Evolutionary conservation across 2,888 invertebrate species (phyloP), one percentile per base, ranked within the genome.

Genomic region (Melolontha melolontha): DNA sequence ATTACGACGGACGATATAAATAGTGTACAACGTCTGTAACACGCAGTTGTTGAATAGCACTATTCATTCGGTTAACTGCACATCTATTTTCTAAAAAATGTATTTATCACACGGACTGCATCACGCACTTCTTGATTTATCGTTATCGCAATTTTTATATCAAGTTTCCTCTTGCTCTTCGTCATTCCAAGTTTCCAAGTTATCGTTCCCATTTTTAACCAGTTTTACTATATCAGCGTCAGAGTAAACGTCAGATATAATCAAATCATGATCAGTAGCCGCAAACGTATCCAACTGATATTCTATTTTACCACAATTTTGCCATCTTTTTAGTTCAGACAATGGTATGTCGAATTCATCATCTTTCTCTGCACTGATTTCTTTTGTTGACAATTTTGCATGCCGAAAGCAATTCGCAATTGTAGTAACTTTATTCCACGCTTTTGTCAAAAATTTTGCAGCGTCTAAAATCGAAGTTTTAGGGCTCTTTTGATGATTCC

Each of bases 211-310:
- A 44, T 44, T 14, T 49, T 17, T 49, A 49, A 49, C 49, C 16
- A 49, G 49, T 8, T 49, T 17, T 49, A 49, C 49, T 49, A 49
- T 16, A 49, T 49, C 49, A 49, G 49, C 49, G 17, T 49, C 10
- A 49, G 49, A 49, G 49, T 17, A 49, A 49, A 49, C 49, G 49
- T 5, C 49, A 49, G 49, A 49, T 49, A 1, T 49, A 49, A 49
- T 49, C 14, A 49, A 49, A 49, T 49, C 17, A 49, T 17, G 5
- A 49, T 49, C 49, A 49, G 5, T 49, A 49, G 5, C 17, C 7
- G 49, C 49, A 49, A 49, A 16, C 16, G 49, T 49, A 49, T 49
- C 49, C 49, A 49, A 49, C 11, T 17, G 49, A 49, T 6, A 49
- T 49, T 49, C 49, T 17, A 1, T 17, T 49, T 6, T 16, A 49